These are phyloP conservation scores for Nothobranchius kuhntae DNA, from an alignment of 2,113 vertebrate species.

Conservation along the genomic window DNA sequence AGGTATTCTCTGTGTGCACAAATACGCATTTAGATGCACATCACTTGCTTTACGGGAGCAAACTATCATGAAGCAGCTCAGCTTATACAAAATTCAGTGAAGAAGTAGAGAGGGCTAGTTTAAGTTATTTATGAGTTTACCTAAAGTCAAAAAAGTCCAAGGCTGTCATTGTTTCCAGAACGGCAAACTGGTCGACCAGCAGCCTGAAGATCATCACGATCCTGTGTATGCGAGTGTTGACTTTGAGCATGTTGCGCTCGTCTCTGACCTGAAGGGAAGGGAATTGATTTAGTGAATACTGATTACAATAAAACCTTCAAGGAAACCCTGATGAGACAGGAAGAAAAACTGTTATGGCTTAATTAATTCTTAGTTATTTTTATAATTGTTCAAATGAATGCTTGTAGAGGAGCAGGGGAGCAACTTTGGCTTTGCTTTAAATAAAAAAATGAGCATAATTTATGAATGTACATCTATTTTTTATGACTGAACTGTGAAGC, in stretches of 20 bases:
- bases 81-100: slow-evolving; percentile 11
- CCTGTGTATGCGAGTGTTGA: slow-evolving; percentile 89
- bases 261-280: slow-evolving; percentile 84
- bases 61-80: not conserved
- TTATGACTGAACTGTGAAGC: slow-evolving; percentile 8
- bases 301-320: not conserved
- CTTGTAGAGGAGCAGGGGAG: not conserved
- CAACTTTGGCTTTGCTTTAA: not conserved
- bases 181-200: slow-evolving; percentile 90
- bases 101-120: not conserved
- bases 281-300: not conserved
- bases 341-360: not conserved
- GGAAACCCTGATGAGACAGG: not conserved
- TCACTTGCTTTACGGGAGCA: not conserved
- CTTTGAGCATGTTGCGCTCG: slow-evolving; percentile 95
- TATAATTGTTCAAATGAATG: not conserved
- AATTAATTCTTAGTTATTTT: not conserved
- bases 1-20: slow-evolving; percentile 85
- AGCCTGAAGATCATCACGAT: slow-evolving; percentile 89
- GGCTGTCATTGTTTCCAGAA: slow-evolving; percentile 96
- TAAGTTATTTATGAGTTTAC: slow-evolving; percentile 65
- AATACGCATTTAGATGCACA: not conserved
- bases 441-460: not conserved
- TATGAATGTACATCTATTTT: no score
- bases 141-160: slow-evolving; percentile 97